Evolutionary conservation across 1,140 invertebrate genomes (phyloP), one percentile per base, ranked within the genome.

Genomic region (Leptinotarsa texana): DNA sequence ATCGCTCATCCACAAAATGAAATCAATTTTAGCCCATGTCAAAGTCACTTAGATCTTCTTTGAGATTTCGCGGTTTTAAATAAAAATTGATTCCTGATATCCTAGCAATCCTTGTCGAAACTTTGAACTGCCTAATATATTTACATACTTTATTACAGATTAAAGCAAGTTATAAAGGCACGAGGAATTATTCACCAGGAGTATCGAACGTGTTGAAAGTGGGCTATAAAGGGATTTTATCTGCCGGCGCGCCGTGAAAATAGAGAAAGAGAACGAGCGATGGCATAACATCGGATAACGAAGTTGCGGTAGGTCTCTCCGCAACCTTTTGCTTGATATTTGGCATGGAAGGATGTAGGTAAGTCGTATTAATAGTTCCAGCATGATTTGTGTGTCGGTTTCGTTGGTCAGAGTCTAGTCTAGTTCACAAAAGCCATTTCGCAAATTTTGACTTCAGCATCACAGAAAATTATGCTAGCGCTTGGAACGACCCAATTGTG

Each of bases 271-370:
- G 27, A 42, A 24, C 24, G 65, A 65, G 65, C 21, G 51, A 67
- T 67, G 65, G 65, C 65, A 42, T 33, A 42, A 67, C 65, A 27
- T 67, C 18, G 27, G n/a, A 17, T 67, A 33, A n/a, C 27, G 27
- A 24, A 33, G 21, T 22, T 65, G 65, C 24, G 65, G 65, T 67
- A 67, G 65, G 65, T 67, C 18, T 67, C 42, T 42, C 65, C 42
- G 24, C 65, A 67, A 67, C 27, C 65, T 67, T 67, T 67, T n/a
- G 42, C 65, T 67, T 67, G 65, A 67, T 67, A 67, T 67, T 67
- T 67, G 13, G 65, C 17, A 27, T 33, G 24, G 65, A 67, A 42
- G 65, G 65, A 67, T 67, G 24, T 67, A 67, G 65, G 65, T 67
- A 67, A 67, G 65, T 67, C 24, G 42, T 42, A 57, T 57, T n/a